A percentile compares a stretch with the other conserved stretches of the same genome.
phyloP scores from a whole-genome alignment of 2,113 vertebrate genomes.

The Perccottus glenii region DNA sequence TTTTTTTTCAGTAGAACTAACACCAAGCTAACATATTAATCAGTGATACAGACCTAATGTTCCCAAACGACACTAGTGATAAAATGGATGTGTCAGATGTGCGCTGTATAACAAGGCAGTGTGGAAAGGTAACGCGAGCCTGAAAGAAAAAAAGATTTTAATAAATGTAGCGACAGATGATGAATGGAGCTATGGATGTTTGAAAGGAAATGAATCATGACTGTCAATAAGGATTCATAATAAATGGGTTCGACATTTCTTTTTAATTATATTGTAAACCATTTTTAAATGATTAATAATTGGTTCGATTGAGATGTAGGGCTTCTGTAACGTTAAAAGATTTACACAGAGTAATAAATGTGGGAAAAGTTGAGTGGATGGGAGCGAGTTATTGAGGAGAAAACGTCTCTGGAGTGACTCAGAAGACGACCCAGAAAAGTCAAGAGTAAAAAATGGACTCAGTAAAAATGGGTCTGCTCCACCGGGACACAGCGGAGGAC shows the following conservation, averaged over 20 bases:
- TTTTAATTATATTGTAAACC: background rate
- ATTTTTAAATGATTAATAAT: background rate
- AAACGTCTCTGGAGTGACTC: slow-evolving; percentile 37
- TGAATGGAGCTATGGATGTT: background rate
- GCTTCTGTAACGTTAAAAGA: too few relatives aligned
- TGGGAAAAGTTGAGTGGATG: background rate
- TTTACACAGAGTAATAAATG: too few relatives aligned
- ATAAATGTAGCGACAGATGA: background rate
- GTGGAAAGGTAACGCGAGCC: background rate
- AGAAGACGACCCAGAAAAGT: slow-evolving; percentile 71
- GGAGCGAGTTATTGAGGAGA: slow-evolving; percentile 2
- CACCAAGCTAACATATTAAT: background rate
- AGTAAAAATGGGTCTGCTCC: slow-evolving; percentile 65
- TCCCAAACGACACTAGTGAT: background rate
- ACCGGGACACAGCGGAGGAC: slow-evolving; percentile 38
- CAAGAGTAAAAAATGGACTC: slow-evolving; percentile 59
- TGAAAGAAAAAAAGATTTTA: background rate
- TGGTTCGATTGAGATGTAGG: too few relatives aligned
- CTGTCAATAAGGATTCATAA: background rate
- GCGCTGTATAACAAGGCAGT: background rate
- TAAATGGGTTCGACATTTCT: background rate
- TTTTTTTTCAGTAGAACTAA: too few relatives aligned
- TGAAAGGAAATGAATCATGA: background rate
- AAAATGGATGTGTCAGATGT: background rate
- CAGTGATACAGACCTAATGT: background rate